Base-by-base conservation (phyloP, 2,113 vertebrate genomes). In the Halichoerus grypus region DNA sequence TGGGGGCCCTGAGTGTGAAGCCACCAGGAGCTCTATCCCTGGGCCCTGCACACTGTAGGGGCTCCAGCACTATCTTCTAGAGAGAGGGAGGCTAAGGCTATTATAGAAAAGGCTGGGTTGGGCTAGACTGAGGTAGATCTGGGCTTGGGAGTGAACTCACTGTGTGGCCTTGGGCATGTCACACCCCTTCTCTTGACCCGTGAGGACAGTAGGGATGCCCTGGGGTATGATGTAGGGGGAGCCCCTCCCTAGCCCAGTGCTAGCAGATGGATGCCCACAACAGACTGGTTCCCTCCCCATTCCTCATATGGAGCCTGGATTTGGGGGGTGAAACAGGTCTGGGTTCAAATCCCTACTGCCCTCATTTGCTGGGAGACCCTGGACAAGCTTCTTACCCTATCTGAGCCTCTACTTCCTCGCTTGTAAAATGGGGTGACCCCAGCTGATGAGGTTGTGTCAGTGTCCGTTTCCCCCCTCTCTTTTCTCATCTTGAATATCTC, bases 141-240 rank as follows among this genome's bases (percentile, higher is more conserved):
- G 31, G 16, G 18, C 46, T 49, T 69, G 36, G 46, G 42, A 39
- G 21, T 22, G 33, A n/a, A 14, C 28, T 21, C 0, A 0, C 53
- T 49, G 1, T 59, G 71, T 67, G 72, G 24, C 16, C 67, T 46
- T 1, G 0, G 51, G 57, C 49, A 19, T 0, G 0, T 11, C 0
- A 0, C 26, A 46, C 81, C 14, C 1, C 28, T 69, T 16, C 63
- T 49, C 55, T 65, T 80, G 79, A 76, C 65, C 74, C 19, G 21
- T 85, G 72, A 88, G 81, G 69, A 51, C 4, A 5, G 8, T 1
- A 10, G 28, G 7, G 19, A 12, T 24, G 42, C 55, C 28, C 10
- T 33, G 33, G 46, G 46, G 5, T 71, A 7, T 5, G 39, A 51
- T 12, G 16, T 12, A 1, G 9, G 28, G 8, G 26, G 39, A 88